These are phyloP conservation scores for Pseudorhombus dupliciocellatus DNA, from an alignment of 2,113 vertebrate species.

Conservation along the genomic window DNA sequence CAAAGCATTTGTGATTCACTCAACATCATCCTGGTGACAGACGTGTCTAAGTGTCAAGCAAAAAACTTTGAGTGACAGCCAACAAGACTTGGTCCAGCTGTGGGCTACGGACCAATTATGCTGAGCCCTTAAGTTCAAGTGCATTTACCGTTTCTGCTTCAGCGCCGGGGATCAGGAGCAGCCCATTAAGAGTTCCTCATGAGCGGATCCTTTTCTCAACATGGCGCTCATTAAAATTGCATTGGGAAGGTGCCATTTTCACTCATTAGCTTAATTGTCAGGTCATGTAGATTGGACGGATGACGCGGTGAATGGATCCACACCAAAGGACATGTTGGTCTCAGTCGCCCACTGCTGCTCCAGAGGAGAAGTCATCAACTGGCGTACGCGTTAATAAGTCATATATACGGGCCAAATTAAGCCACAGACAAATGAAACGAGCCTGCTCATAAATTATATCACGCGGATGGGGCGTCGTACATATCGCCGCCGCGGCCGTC, in stretches of 20 bases:
- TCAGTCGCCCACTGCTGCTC: slow-evolving; percentile 47
- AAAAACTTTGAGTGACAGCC: slow-evolving; percentile 41
- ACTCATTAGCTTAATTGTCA: slow-evolving; percentile 81
- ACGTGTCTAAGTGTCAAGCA: slow-evolving; percentile 5
- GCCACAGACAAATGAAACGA: slow-evolving; percentile 75
- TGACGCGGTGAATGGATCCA: slow-evolving; percentile 73
- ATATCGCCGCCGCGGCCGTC: slow-evolving; percentile 70
- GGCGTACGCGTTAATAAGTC: slow-evolving; percentile 58
- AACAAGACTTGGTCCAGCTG: slow-evolving; percentile 32
- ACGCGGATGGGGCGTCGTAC: slow-evolving; percentile 41
- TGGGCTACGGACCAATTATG: slow-evolving; percentile 43
- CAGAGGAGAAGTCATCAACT: slow-evolving; percentile 61
- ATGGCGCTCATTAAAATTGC: slow-evolving; percentile 79
- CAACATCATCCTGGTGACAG: background rate
- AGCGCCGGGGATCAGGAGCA: slow-evolving; percentile 52
- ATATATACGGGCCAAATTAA: slow-evolving; percentile 69
- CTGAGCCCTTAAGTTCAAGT: slow-evolving; percentile 52
- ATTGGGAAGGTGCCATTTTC: slow-evolving; percentile 76
- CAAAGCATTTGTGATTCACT: background rate
- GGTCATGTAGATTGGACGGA: slow-evolving; percentile 76
- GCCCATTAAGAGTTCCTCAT: slow-evolving; percentile 64
- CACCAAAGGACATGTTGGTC: slow-evolving; percentile 70
- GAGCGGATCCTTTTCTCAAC: slow-evolving; percentile 59
- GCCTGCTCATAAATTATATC: slow-evolving; percentile 77
- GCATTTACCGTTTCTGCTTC: slow-evolving; percentile 51